Base-by-base conservation (phyloP, 2,113 vertebrate species). In the Ornithorhynchus anatinus region DNA sequence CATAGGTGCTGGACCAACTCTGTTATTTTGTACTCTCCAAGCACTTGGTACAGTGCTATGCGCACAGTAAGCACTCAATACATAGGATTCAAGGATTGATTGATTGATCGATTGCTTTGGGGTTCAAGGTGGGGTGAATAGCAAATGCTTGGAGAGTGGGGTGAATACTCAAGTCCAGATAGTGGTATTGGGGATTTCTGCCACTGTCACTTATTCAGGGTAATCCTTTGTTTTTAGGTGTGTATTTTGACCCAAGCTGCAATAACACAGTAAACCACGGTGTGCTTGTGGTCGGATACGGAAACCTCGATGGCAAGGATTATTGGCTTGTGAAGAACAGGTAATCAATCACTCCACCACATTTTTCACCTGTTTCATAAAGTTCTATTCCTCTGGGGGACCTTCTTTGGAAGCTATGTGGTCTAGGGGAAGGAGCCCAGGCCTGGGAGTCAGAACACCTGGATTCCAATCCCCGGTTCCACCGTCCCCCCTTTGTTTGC, bases 241-340 rank as follows among this genome's bases (percentile, higher is more conserved):
- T 98, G 35, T 99, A 97, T 0, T 70, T 94, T 7, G 96, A 99
- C 36, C 59, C 89, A 0, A 39, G 10, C 20, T 99, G 97, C 80
- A 78, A 78, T 0, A 83, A 93, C 39, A 7, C 36, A 0, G 83
- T 96, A 43, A 98, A 97, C 71, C 97, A 99, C 1, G 96, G 0
- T 0, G 96, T 99, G 4, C 69, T 99, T 0, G 92, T 78, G 1
- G 67, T 96, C 1, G 97, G 97, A 9, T 99, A 99, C 0, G 97
- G 97, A 3, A 92, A 81, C 1, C 50, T 92, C 2, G n/a, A 88
- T 0, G 92, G 94, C 10, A 83, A 93, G 43, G 96, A 98, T 17
- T 98, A 92, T 27, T 99, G 97, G 97, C 93, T 99, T 39, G 88
- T 99, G 38, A 99, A 99, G 84, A 99, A 99, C 93, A 99, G 97